Evolutionary conservation across 2,797 vertebrate genomes (phyloP).

Genomic region (Brotula barbata): DNA sequence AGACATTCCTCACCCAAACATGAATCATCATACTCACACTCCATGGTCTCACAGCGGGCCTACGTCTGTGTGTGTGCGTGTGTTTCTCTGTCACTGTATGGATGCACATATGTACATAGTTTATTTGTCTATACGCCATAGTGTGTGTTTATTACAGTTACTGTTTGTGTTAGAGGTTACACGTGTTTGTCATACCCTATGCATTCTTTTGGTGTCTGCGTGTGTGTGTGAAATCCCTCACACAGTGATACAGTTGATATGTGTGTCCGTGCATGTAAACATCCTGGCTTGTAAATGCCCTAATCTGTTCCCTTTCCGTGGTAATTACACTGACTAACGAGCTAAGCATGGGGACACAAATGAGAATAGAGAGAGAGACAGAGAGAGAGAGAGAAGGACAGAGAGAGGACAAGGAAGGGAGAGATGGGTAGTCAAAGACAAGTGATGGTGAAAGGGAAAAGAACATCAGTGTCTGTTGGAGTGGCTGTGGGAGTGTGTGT

Average conservation of each 20-base stretch:
- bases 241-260: conserved; percentile 41
- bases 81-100: too few relatives aligned
- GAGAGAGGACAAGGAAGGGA: conserved; percentile 37
- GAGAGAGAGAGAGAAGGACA: conserved; percentile 17
- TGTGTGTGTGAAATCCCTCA: conserved; percentile 31
- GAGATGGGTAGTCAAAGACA: background rate
- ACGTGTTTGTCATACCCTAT: background rate
- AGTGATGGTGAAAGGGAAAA: conserved; percentile 12
- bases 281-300: conserved; percentile 64
- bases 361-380: conserved; percentile 19
- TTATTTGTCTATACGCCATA: too few relatives aligned
- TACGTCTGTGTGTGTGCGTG: conserved; percentile 1
- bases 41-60: background rate
- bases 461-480: conserved; percentile 19
- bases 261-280: conserved; percentile 70
- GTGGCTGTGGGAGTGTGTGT: background rate
- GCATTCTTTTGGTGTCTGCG: background rate
- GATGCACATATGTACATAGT: too few relatives aligned
- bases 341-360: conserved; percentile 51
- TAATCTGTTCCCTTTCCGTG: conserved; percentile 72
- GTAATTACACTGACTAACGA: conserved; percentile 76
- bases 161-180: background rate
- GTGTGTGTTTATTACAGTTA: background rate
- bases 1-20: background rate
- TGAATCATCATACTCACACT: background rate